Conservation (phyloP, 23 tunicate genomes). For the Styela plicata region DNA sequence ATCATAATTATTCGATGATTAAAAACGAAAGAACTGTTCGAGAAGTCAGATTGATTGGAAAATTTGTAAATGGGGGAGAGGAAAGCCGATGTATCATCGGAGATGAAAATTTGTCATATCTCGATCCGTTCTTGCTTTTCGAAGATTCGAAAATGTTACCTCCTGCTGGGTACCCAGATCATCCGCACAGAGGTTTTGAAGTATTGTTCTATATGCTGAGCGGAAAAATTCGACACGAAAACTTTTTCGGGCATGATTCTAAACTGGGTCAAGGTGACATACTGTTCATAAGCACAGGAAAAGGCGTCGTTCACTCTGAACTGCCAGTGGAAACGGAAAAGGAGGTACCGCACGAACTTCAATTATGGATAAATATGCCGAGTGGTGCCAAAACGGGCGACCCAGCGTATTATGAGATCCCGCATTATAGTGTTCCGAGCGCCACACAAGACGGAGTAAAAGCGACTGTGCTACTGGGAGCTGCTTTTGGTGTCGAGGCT, state of each 20-base stretch:
- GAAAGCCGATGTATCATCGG: neutral
- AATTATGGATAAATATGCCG: constrained; percentile 65
- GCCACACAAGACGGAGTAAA: neutral
- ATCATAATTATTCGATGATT: too few relatives aligned
- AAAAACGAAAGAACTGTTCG: neutral
- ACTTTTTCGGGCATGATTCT: constrained; percentile 59
- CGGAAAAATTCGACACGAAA: constrained; percentile 70
- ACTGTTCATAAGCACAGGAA: constrained; percentile 80
- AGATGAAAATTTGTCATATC: neutral
- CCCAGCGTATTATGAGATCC: constrained; percentile 43
- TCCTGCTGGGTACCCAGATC: constrained; percentile 45
- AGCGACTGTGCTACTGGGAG: neutral
- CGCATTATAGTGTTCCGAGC: neutral
- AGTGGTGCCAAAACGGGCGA: constrained; percentile 56
- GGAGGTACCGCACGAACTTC: constrained; percentile 32
- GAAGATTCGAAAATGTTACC: neutral
- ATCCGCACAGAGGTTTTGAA: constrained; percentile 79
- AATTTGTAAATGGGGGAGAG: neutral
- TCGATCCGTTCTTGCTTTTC: neutral
- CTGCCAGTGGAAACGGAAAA: constrained; percentile 55
- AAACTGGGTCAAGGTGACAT: constrained; percentile 46
- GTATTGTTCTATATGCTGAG: constrained; percentile 50
- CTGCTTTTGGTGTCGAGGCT: neutral
- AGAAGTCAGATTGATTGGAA: neutral
- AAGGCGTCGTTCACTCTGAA: constrained; percentile 69